A percentile compares a stretch with the other conserved stretches of the same genome.
Evolutionary conservation across 2,888 invertebrate genomes (phyloP).

Genomic region (Timema podura): DNA sequence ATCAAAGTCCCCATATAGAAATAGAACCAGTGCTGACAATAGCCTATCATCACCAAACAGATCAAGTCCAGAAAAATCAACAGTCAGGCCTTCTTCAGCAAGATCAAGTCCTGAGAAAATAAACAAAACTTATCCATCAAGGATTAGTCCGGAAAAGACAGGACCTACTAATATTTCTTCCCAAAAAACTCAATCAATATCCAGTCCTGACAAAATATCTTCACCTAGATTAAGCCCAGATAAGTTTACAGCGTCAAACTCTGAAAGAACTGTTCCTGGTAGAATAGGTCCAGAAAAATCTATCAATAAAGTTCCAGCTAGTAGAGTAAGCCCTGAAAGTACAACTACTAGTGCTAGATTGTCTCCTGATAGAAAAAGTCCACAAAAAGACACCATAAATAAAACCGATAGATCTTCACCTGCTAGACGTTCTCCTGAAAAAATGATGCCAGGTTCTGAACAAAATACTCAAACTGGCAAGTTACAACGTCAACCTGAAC

Average conservation of each 20-base stretch:
- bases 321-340: slow-evolving; percentile 8
- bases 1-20: slow-evolving; percentile 19
- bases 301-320: background rate
- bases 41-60: slow-evolving; percentile 28
- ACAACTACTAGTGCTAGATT: background rate
- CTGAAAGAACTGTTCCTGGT: slow-evolving; percentile 13
- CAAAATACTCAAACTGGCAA: background rate
- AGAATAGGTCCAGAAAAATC: slow-evolving; percentile 31
- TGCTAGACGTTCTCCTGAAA: slow-evolving; percentile 10
- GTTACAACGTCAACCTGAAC: slow-evolving; percentile 15
- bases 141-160: slow-evolving; percentile 24
- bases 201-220: slow-evolving; percentile 16
- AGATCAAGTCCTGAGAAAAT: slow-evolving; percentile 26
- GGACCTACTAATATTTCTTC: slow-evolving; percentile 20
- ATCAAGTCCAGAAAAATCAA: slow-evolving; percentile 30
- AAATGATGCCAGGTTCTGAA: background rate
- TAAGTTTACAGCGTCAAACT: background rate
- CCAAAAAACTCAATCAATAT: slow-evolving; percentile 19
- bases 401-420: slow-evolving; percentile 11
- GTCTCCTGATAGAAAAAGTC: background rate
- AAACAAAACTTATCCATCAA: slow-evolving; percentile 20
- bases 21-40: slow-evolving; percentile 29
- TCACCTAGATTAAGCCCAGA: slow-evolving; percentile 21
- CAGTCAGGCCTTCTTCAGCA: slow-evolving; percentile 18
- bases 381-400: slow-evolving; percentile 2